Conservation (phyloP, 37 sponge, comb jelly and placozoan species). For the Oscarella lobularis region DNA sequence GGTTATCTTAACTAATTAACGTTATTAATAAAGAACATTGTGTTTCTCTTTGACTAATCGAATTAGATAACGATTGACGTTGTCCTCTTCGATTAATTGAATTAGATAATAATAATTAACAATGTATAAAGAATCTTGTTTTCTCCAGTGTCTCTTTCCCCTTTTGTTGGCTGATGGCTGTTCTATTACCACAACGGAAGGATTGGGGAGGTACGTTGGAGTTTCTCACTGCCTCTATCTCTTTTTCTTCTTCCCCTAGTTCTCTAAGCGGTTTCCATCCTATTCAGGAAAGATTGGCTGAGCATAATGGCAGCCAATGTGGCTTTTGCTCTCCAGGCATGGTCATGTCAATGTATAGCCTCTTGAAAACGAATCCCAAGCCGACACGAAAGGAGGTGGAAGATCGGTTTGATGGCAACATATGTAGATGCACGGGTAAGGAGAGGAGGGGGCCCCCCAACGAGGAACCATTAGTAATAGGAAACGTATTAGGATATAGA, state of each 20-base stretch:
- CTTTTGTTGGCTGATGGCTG: not conserved
- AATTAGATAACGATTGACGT: too few relatives aligned
- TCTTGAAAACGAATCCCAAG: slow-evolving; percentile 48
- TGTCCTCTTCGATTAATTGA: too few relatives aligned
- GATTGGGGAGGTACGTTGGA: not conserved
- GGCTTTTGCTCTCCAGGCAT: slow-evolving; percentile 91
- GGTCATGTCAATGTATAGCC: slow-evolving; percentile 88
- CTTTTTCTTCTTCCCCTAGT: not conserved
- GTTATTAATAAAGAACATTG: too few relatives aligned
- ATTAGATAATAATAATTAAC: too few relatives aligned
- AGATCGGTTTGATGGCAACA: slow-evolving; percentile 63
- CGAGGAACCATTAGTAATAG: not conserved
- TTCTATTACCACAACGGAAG: slow-evolving; percentile 2
- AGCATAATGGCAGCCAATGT: slow-evolving; percentile 80
- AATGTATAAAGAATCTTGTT: not conserved
- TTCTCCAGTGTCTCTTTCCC: slow-evolving; percentile 2
- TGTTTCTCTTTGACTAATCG: too few relatives aligned
- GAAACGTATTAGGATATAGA: slow-evolving; percentile 43
- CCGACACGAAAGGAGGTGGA: slow-evolving; percentile 73
- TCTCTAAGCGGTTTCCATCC: slow-evolving; percentile 32
- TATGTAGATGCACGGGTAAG: slow-evolving; percentile 39
- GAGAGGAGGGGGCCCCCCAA: not conserved
- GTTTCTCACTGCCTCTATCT: not conserved
- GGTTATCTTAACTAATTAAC: too few relatives aligned
- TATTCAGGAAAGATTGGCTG: slow-evolving; percentile 70